Conservation (phyloP, 2,113 vertebrate genomes). For the Protobothrops mucrosquamatus region DNA sequence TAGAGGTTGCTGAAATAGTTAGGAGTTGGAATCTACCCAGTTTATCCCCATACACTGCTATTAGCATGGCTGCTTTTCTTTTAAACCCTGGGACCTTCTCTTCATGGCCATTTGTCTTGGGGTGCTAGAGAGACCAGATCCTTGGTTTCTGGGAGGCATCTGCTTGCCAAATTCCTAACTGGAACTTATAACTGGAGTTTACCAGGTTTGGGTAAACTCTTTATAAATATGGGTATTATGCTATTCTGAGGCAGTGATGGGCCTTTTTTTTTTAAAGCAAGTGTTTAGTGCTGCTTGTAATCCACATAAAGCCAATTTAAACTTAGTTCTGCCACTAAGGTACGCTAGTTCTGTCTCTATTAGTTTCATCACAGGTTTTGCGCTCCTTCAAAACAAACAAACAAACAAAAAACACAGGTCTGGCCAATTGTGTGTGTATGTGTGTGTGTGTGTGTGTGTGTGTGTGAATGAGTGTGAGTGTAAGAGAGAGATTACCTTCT, state of each 20-base stretch:
- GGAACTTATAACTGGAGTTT: background rate
- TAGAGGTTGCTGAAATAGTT: background rate
- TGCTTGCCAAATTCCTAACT: background rate
- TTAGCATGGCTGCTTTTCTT: background rate
- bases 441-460: too few species aligned
- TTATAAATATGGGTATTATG: background rate
- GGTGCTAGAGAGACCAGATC: background rate
- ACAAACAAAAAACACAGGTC: background rate
- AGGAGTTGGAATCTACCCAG: background rate
- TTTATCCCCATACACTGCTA: background rate
- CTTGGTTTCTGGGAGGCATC: background rate
- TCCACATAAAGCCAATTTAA: background rate
- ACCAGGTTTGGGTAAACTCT: background rate
- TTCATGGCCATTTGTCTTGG: background rate
- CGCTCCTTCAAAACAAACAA: background rate
- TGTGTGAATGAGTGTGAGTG: too few species aligned
- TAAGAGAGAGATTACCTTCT: background rate
- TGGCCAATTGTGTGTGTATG: background rate
- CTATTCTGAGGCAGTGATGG: background rate
- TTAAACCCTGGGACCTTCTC: background rate
- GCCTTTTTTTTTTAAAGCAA: background rate
- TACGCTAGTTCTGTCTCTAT: background rate
- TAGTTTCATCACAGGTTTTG: background rate
- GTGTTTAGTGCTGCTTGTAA: background rate
- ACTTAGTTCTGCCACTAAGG: background rate